These are phyloP conservation scores for Rhodophaea formosa DNA, from an alignment of 2,888 invertebrate species.

Conservation along the genomic window DNA sequence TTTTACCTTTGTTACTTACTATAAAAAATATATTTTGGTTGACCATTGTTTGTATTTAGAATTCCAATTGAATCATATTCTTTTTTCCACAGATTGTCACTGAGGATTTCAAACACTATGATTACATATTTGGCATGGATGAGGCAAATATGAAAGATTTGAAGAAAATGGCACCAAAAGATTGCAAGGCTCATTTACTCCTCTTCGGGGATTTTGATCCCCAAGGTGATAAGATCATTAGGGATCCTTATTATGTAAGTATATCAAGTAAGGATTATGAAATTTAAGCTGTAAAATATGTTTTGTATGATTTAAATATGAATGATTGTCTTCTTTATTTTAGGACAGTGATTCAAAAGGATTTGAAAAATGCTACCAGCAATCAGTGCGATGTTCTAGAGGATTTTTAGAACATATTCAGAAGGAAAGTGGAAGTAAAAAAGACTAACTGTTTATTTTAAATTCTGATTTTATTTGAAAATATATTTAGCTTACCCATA, in stretches of 20 bases:
- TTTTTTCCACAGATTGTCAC: slow-evolving; percentile 82
- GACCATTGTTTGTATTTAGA: too few species aligned
- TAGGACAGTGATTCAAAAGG: slow-evolving; percentile 64
- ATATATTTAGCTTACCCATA: too few species aligned
- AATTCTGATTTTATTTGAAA: neutral
- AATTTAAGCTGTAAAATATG: too few species aligned
- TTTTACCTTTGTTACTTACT: too few species aligned
- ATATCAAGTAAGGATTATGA: slow-evolving; percentile 20
- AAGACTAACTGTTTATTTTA: neutral
- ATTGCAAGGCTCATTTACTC: slow-evolving; percentile 86
- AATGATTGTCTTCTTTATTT: slow-evolving; percentile 24
- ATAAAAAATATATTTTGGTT: too few species aligned
- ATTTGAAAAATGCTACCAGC: slow-evolving; percentile 73
- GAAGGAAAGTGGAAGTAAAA: slow-evolving; percentile 28
- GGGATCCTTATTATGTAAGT: slow-evolving; percentile 95
- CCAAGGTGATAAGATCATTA: slow-evolving; percentile 88
- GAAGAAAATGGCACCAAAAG: slow-evolving; percentile 82
- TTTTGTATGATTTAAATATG: too few species aligned
- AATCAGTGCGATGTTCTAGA: slow-evolving; percentile 67
- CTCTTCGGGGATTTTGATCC: slow-evolving; percentile 94
- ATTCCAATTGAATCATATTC: neutral
- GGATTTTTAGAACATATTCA: slow-evolving; percentile 60
- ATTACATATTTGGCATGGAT: slow-evolving; percentile 98
- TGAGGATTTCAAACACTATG: slow-evolving; percentile 89
- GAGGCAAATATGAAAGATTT: slow-evolving; percentile 90